Evolutionary conservation across 2,888 invertebrate species (phyloP), one percentile per base, ranked within the genome.

Genomic region (Zaprionus lineosus): DNA sequence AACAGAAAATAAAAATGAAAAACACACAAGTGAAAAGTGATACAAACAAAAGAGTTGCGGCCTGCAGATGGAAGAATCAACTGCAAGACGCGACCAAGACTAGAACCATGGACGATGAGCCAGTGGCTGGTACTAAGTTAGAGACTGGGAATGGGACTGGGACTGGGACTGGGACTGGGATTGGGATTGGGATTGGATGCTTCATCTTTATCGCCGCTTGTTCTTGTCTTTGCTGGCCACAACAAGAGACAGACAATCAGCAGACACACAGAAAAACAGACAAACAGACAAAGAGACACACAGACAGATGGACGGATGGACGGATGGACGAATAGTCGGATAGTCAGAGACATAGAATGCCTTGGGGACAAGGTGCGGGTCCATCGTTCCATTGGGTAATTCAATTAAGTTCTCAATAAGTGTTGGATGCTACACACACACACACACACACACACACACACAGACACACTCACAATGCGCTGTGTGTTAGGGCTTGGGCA

Each of bases 361-460:
- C 63, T 74, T 71, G 66, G 75, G 76, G 72, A 75, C 66, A 66
- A 64, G 72, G 71, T 61, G 66, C 66, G 71, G 72, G 67, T 61
- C 58, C 44, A 46, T 48, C 67, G 41, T 55, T 52, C 65, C 48
- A 39, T 40, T 47, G 62, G 55, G 66, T 79, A 84, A 78, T 81
- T 81, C 81, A 81, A 84, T 81, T 81, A 84, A 75, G 83, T 83
- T 83, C 83, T 74, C 83, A 61, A 72, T 71, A 73, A 73, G 74
- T 77, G 77, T 66, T 63, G n/a, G n/a, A n/a, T 74, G 74, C 61
- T 62, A 60, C 34, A 62, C 69, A 62, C 67, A 51, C 62, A n/a
- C n/a, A n/a, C n/a, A n/a, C n/a, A n/a, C n/a, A n/a, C n/a, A n/a
- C n/a, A n/a, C n/a, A n/a, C n/a, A n/a, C n/a, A n/a, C n/a, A n/a